Evolutionary conservation across 1,140 invertebrate species (phyloP).

Genomic region (Caerostris extrusa): DNA sequence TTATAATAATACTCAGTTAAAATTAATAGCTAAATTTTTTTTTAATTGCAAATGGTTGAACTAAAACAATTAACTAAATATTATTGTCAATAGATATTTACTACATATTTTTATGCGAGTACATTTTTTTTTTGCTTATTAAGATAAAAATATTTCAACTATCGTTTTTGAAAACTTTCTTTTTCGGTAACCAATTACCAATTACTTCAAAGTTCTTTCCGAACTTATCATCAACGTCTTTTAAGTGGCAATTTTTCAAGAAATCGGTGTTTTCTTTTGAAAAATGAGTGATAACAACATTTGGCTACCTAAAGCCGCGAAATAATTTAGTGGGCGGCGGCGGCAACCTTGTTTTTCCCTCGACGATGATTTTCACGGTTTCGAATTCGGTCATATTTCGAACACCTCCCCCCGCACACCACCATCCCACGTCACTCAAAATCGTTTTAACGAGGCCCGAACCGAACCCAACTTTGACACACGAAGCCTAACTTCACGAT

Average conservation of each 20-base stretch:
- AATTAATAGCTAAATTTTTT: too few species aligned
- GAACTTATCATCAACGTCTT: background rate
- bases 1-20: too few species aligned
- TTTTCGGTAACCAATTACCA: too few species aligned
- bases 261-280: background rate
- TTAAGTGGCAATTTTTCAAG: background rate
- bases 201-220: too few species aligned
- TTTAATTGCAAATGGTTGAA: too few species aligned
- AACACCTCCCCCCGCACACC: background rate
- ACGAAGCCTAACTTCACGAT: conserved; percentile 19
- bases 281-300: background rate
- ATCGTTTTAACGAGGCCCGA: conserved; percentile 50
- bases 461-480: conserved; percentile 61
- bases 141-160: too few species aligned
- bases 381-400: background rate
- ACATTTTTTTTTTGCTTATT: too few species aligned
- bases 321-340: background rate
- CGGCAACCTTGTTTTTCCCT: background rate
- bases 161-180: too few species aligned
- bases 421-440: conserved; percentile 53
- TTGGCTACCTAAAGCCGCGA: background rate
- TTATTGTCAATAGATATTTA: too few species aligned
- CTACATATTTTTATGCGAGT: too few species aligned
- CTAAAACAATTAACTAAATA: too few species aligned
- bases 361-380: background rate